These are phyloP conservation scores for Incurvaria masculella DNA, from an alignment of 2,888 invertebrate genomes.

Conservation along the genomic window DNA sequence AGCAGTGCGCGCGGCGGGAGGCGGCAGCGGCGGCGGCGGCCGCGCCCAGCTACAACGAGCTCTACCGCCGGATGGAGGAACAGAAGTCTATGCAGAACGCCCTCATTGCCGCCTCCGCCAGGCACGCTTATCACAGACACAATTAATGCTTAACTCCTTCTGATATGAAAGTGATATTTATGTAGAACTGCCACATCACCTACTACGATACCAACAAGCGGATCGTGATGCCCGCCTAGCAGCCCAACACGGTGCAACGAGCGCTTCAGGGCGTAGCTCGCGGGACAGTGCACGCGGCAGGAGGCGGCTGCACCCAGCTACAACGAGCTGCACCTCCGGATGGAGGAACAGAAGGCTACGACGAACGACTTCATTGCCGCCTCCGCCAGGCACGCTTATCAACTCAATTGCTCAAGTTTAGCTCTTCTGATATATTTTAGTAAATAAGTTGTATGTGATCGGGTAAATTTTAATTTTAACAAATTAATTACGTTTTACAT, in stretches of 20 bases:
- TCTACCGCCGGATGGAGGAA: not conserved
- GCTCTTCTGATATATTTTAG: too few species aligned
- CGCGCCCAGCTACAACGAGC: not conserved
- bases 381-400: not conserved
- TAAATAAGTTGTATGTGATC: too few species aligned
- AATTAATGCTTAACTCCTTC: too few species aligned
- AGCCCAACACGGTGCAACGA: not conserved
- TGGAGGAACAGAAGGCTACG: not conserved
- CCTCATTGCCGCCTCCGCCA: not conserved
- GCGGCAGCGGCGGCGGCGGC: not conserved
- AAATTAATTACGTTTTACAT: too few species aligned
- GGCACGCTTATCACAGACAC: not conserved
- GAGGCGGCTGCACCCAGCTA: not conserved
- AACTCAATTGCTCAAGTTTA: too few species aligned
- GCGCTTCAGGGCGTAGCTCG: not conserved
- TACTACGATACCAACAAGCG: not conserved
- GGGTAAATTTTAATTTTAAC: too few species aligned
- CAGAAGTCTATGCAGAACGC: not conserved
- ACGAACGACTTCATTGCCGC: not conserved
- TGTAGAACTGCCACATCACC: not conserved
- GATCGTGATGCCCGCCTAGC: not conserved
- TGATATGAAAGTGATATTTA: too few species aligned
- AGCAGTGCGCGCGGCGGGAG: not conserved
- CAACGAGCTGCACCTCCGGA: not conserved
- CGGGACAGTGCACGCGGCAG: not conserved